Evolutionary conservation across 1,140 invertebrate genomes (phyloP).

Genomic region (Caenorhabditis briggsae): DNA sequence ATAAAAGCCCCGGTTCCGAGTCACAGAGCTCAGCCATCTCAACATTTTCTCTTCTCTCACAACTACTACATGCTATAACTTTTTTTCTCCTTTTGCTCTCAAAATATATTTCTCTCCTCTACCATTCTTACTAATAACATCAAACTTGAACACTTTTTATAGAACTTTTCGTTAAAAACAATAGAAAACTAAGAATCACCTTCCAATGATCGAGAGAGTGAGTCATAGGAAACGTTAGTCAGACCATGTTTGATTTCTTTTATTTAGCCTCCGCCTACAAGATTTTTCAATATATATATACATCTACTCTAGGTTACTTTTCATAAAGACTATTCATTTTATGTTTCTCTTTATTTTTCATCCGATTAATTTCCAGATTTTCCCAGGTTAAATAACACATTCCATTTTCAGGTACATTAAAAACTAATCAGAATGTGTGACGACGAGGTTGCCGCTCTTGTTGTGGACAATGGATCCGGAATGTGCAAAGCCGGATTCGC

Average conservation of each 20-base stretch:
- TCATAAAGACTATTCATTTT: neutral
- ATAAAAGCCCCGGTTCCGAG: conserved; percentile 20
- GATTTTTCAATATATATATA: conserved; percentile 15
- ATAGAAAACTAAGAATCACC: neutral
- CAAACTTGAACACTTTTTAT: neutral
- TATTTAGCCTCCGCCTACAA: conserved; percentile 13
- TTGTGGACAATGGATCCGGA: conserved; percentile 90
- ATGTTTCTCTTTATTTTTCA: neutral
- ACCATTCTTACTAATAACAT: neutral
- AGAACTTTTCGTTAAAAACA: neutral
- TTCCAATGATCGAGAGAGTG: neutral
- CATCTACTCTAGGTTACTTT: neutral
- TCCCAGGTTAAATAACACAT: neutral
- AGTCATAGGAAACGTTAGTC: conserved; percentile 23
- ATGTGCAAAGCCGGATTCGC: conserved; percentile 86
- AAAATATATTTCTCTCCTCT: neutral
- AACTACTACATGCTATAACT: neutral
- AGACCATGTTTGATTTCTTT: neutral
- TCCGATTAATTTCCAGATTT: neutral
- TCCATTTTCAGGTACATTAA: conserved; percentile 37
- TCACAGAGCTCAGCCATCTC: conserved; percentile 41
- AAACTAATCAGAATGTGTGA: conserved; percentile 79
- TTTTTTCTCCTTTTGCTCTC: neutral
- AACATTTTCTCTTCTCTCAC: conserved; percentile 1
- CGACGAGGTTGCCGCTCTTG: conserved; percentile 86